Evolutionary conservation across 2,113 vertebrate species (phyloP), one percentile per base, ranked within the genome.

Genomic region (Sminthopsis crassicaudata): DNA sequence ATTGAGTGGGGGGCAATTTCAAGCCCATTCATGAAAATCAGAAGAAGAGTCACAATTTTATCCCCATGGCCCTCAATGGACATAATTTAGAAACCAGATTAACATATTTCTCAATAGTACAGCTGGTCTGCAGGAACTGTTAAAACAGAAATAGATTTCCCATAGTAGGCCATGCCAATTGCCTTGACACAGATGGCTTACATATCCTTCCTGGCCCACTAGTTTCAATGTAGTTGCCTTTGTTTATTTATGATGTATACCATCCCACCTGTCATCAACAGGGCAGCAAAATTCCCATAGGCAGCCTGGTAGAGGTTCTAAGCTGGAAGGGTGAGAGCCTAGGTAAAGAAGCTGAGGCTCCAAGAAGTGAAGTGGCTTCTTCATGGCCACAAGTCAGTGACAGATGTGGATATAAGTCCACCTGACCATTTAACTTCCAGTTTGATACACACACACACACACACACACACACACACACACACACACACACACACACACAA

Each of bases 101-200:
- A 89, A 91, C 92, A 89, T 84, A 55, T 25, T 94, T 93, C 42
- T 76, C 8, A 92, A 42, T 48, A 91, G 50, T 90, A 46, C 67
- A 84, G 67, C 67, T 92, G 22, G 23, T 55, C 53, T 93, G 54
- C 95, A 19, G n/a, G 46, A 90, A 90, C 55, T 46, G 2, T n/a
- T 50, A 94, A 91, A 94, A 95, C 51, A 89, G 12, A 91, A 94
- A 93, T 26, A 46, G 30, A 88, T 92, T 94, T 46, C 53, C 95
- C 67, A 84, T 90, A 36, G 12, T 91, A 53, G 24, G 67, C 52
- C 52, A 89, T 57, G 46, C 36, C 53, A 93, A 24, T 50, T 89
- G 60, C 93, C 96, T 51, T 76, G 42, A 89, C 26, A 46, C 3
- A 90, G 42, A 46, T 60, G 42, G 50, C 93, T 93, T 94, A 89